Conservation (phyloP, 2,797 vertebrate species). For the Darevskia mixta region DNA sequence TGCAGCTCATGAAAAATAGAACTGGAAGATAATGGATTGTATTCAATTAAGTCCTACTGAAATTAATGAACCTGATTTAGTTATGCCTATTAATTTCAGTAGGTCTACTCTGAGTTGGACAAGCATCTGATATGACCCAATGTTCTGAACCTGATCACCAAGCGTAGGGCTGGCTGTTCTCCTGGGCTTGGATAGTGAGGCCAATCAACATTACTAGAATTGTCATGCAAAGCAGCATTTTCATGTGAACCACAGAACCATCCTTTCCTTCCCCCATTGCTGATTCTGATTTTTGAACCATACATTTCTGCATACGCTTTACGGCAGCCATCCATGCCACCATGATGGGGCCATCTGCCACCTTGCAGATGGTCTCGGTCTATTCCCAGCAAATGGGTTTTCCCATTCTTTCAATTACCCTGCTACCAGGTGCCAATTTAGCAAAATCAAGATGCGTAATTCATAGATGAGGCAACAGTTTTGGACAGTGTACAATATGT, state of each 20-base stretch:
- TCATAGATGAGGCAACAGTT: neutral
- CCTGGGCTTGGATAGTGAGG: neutral
- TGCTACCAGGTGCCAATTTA: neutral
- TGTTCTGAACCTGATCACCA: neutral
- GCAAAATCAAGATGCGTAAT: neutral
- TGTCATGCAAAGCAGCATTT: no score
- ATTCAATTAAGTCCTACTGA: no score
- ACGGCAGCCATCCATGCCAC: neutral
- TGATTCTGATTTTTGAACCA: neutral
- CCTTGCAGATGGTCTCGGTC: neutral
- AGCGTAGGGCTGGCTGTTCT: neutral
- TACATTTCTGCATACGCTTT: neutral
- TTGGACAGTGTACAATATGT: neutral
- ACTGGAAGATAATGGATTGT: neutral
- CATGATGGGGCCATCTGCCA: neutral
- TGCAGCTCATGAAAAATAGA: neutral
- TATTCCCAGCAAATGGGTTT: neutral
- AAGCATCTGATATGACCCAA: no score
- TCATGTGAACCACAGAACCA: no score
- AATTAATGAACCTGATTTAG: no score
- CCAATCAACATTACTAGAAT: neutral
- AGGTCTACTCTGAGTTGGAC: no score
- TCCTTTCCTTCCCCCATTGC: neutral
- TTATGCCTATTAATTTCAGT: no score
- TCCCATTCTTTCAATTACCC: neutral